Percentiles rank a stretch among this genome's conserved stretches.
These are phyloP conservation scores for Hippopotamus amphibius DNA, from an alignment of 2,113 vertebrate genomes.

Conservation along the genomic window DNA sequence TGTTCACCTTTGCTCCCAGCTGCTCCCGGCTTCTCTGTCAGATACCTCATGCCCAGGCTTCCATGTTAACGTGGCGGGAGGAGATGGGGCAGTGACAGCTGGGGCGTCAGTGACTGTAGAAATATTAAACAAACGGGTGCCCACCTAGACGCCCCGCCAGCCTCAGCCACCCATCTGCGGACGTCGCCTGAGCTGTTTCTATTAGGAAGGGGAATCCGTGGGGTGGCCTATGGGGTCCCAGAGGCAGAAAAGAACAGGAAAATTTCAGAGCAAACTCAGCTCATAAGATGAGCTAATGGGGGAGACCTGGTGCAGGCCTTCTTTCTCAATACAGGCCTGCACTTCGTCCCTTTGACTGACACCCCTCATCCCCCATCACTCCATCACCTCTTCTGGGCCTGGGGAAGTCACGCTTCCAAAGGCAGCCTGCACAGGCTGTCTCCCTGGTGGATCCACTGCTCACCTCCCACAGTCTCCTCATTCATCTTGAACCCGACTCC, in stretches of 20 bases:
- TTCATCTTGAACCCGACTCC: neutral
- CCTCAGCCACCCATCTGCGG: neutral
- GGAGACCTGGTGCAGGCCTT: fast-evolving
- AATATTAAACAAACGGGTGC: neutral
- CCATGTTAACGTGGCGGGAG: fast-evolving
- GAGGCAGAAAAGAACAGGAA: neutral
- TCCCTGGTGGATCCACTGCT: fast-evolving
- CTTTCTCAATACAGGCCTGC: neutral
- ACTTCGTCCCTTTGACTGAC: neutral
- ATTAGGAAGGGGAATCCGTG: fast-evolving
- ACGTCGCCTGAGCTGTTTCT: fast-evolving
- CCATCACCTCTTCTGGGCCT: neutral
- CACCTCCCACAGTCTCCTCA: neutral
- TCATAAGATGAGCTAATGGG: fast-evolving
- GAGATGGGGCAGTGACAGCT: fast-evolving
- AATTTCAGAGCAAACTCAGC: neutral
- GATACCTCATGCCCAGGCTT: neutral
- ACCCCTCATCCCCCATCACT: fast-evolving
- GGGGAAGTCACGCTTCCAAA: neutral
- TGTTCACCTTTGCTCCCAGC: neutral
- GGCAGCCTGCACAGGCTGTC: too few species aligned
- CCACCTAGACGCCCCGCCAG: neutral
- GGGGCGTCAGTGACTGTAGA: neutral
- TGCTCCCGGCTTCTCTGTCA: neutral
- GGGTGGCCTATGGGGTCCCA: neutral